Conservation (phyloP, 2,113 vertebrate genomes). For the Porphyrio hochstetteri region DNA sequence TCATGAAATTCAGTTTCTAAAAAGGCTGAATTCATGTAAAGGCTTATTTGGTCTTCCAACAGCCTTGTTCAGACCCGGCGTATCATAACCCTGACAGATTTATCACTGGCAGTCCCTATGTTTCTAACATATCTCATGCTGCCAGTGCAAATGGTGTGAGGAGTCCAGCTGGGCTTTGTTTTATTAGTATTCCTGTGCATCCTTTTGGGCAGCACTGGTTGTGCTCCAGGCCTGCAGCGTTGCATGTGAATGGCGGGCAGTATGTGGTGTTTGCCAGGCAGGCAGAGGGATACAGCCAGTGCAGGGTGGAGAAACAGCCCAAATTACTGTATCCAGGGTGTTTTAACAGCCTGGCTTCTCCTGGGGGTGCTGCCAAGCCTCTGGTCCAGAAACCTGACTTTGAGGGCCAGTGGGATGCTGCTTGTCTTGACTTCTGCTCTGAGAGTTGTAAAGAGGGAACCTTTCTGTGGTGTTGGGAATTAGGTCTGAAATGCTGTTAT, state of each 20-base stretch:
- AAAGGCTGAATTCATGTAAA: neutral
- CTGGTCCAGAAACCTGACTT: no score
- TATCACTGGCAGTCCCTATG: neutral
- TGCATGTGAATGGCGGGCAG: neutral
- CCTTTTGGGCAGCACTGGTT: neutral
- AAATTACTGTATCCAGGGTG: fast-evolving
- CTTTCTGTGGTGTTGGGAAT: neutral
- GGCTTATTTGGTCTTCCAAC: neutral
- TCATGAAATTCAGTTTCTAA: neutral
- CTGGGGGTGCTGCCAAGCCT: neutral
- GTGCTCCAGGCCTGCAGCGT: neutral
- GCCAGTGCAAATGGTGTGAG: neutral
- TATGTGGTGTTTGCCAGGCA: neutral
- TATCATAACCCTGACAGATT: neutral
- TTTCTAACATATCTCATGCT: neutral
- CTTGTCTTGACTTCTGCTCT: neutral
- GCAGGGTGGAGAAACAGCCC: neutral
- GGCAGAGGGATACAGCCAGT: neutral
- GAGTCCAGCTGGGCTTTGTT: neutral
- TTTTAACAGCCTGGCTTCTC: neutral
- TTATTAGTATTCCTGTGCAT: neutral
- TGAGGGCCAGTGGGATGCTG: neutral
- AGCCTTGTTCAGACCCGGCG: neutral
- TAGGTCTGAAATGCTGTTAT: neutral
- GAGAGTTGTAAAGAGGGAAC: neutral